Conservation (phyloP, 2,888 invertebrate genomes). For the Teinopalpus imperialis region DNA sequence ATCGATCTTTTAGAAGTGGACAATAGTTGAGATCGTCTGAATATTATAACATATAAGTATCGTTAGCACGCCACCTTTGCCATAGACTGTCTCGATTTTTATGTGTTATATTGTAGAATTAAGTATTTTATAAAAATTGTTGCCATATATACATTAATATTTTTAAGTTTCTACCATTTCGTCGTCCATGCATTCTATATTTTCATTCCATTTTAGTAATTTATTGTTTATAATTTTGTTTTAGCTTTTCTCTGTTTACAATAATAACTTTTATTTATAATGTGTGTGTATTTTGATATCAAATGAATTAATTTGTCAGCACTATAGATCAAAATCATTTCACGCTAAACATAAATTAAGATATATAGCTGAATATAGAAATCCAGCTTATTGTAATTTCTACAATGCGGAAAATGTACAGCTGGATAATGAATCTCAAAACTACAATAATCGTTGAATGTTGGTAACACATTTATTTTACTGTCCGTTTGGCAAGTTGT, state of each 20-base stretch:
- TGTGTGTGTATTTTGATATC: constrained; percentile 16
- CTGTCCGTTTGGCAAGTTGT: neutral
- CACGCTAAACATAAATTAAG: constrained; percentile 33
- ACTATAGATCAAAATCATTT: constrained; percentile 56
- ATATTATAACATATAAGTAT: constrained; percentile 14
- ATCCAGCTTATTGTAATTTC: constrained; percentile 10
- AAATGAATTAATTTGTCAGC: constrained; percentile 34
- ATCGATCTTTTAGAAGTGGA: constrained; percentile 16
- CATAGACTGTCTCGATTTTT: constrained; percentile 22
- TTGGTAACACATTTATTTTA: neutral
- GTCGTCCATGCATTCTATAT: constrained; percentile 23
- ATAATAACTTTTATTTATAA: constrained; percentile 24
- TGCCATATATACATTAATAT: constrained; percentile 30
- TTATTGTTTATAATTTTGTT: constrained; percentile 26
- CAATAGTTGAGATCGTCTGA: constrained; percentile 15
- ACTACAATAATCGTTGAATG: neutral
- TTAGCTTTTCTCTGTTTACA: constrained; percentile 6
- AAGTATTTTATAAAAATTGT: constrained; percentile 27
- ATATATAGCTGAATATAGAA: constrained; percentile 30
- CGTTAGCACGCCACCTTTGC: constrained; percentile 20
- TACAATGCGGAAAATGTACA: constrained; percentile 12
- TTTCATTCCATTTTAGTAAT: constrained; percentile 42
- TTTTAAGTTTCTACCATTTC: constrained; percentile 16
- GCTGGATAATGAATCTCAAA: neutral
- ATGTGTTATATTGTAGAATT: constrained; percentile 5